Evolutionary conservation across 2,797 vertebrate species (phyloP), one percentile per base, ranked within the genome.

Genomic region (Hapalemur alaotrensis): DNA sequence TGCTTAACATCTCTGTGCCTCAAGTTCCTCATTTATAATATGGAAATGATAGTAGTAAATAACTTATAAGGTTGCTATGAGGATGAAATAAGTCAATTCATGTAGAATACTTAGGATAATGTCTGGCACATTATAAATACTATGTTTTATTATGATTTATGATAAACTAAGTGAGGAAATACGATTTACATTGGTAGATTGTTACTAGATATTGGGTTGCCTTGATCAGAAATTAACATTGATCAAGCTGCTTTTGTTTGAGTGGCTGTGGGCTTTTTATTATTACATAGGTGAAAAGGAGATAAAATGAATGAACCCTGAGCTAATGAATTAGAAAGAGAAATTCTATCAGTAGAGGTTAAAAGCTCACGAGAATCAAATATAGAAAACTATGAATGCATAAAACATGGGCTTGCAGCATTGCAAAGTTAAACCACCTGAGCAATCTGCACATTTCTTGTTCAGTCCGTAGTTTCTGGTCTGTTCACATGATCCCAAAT

Each of bases 341-440:
- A 95, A 93, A 78, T 46, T 48, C 28, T 8, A 30, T 57, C 12
- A n/a, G 14, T 28, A 93, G 82, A 80, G 23, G 50, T 82, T 15
- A 70, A 38, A 81, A 52, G 72, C 41, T 46, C 35, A 10, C 6
- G 54, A 48, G 81, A 88, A 84, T 84, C 46, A 88, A 91, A 32
- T 2, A 4, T 28, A 69, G 46, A n/a, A 67, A 69, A 69, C 30
- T 63, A 1, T 14, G 50, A 13, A 9, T 28, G 2, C 35, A 1
- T 48, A 28, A 86, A n/a, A 23, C 28, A 0, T 2, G 0, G 3
- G 3, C 25, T 2, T 32, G 2, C 11, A 9, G n/a, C n/a, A 1
- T 0, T 9, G 11, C 3, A 18, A 46, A 20, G 11, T 17, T 23
- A 85, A 46, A 8, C 6, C 48, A 67, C 2, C 0, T 4, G 20